These are phyloP conservation scores for Brotula barbata DNA, from an alignment of 2,797 vertebrate genomes.

Conservation along the genomic window DNA sequence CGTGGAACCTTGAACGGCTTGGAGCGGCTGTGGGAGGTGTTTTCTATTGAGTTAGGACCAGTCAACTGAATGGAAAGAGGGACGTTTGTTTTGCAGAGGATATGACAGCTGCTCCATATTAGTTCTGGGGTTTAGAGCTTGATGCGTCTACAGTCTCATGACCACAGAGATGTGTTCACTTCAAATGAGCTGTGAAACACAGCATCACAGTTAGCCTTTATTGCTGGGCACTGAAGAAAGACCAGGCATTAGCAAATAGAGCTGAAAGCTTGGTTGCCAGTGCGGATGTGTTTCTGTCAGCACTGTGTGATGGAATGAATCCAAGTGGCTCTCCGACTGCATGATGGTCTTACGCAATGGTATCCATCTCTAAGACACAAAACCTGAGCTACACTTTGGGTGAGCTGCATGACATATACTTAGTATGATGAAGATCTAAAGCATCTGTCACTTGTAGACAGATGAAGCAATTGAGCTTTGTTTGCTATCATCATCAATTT, in stretches of 20 bases:
- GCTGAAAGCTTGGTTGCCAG: slow-evolving; percentile 22
- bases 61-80: slow-evolving; percentile 47
- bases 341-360: not conserved
- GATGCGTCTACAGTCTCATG: slow-evolving; percentile 65
- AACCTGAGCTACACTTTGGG: not conserved
- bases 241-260: slow-evolving; percentile 40
- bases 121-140: slow-evolving; percentile 64
- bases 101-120: slow-evolving; percentile 74
- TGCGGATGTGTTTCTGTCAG: slow-evolving; percentile 11
- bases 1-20: slow-evolving; percentile 28
- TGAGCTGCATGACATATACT: slow-evolving; percentile 3
- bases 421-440: not conserved
- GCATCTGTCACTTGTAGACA: slow-evolving; percentile 10
- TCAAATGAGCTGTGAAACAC: slow-evolving; percentile 71
- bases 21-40: slow-evolving; percentile 15
- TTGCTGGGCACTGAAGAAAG: slow-evolving; percentile 33
- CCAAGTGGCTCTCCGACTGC: slow-evolving; percentile 4
- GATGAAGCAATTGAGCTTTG: not conserved
- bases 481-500: not conserved
- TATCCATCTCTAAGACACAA: not conserved
- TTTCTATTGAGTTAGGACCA: slow-evolving; percentile 35
- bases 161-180: slow-evolving; percentile 63
- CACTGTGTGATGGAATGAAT: slow-evolving; percentile 25
- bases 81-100: slow-evolving; percentile 56
- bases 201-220: slow-evolving; percentile 54